Percentiles rank a stretch among this genome's conserved stretches.
Conservation (phyloP, 1,140 invertebrate genomes). For the Scaptomyza hsui region DNA sequence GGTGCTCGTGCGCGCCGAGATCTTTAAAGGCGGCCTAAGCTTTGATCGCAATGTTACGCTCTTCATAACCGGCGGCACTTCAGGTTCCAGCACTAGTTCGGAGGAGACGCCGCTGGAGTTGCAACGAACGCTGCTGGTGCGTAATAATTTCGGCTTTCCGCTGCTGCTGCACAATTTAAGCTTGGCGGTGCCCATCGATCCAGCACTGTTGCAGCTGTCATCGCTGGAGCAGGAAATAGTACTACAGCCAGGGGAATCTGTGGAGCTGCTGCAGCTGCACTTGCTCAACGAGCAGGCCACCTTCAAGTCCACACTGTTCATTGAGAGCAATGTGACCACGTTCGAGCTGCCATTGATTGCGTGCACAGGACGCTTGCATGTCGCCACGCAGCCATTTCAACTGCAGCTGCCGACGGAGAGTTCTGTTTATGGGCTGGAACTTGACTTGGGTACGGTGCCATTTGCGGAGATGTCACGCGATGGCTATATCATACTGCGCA, state of each 20-base stretch:
- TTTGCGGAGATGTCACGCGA: conserved; percentile 67
- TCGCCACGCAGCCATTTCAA: conserved; percentile 55
- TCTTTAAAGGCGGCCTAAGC: conserved; percentile 66
- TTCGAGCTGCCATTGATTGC: conserved; percentile 63
- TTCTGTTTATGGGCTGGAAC: conserved; percentile 28
- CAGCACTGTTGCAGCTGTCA: conserved; percentile 45
- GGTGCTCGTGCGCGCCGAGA: conserved; percentile 67
- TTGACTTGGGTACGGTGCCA: conserved; percentile 76
- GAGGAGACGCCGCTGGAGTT: conserved; percentile 32
- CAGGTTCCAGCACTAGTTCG: no score
- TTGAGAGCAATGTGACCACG: conserved; percentile 70
- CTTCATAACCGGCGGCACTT: conserved; percentile 49
- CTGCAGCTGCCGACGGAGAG: conserved; percentile 22
- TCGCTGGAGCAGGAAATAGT: conserved; percentile 74
- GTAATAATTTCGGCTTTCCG: conserved; percentile 65
- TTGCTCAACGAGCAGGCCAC: conserved; percentile 52
- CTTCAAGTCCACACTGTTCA: conserved; percentile 52
- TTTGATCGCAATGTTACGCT: conserved; percentile 66
- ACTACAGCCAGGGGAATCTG: conserved; percentile 64
- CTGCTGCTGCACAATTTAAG: conserved; percentile 62
- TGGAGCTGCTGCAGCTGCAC: conserved; percentile 55
- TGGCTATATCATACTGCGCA: conserved; percentile 68
- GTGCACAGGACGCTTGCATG: conserved; percentile 68
- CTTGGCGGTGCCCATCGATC: conserved; percentile 39
- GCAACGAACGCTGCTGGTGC: conserved; percentile 57